These are phyloP conservation scores for Aspidoscelis tigris DNA, from an alignment of 2,113 vertebrate species.

Conservation along the genomic window DNA sequence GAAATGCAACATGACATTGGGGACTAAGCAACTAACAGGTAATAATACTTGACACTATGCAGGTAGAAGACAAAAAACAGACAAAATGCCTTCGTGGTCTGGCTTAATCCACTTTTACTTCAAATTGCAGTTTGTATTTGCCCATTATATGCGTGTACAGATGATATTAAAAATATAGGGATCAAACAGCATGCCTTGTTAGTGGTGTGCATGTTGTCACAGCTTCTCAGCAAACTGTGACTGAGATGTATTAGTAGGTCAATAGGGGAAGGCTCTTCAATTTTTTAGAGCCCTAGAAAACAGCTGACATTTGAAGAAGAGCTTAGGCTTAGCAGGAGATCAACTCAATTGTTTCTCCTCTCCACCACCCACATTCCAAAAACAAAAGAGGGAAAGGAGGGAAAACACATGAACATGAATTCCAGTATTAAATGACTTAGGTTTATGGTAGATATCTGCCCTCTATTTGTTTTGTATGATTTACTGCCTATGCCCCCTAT, in stretches of 20 bases:
- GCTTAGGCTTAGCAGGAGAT: constrained; percentile 56
- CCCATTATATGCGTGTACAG: constrained; percentile 39
- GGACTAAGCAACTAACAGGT: background rate
- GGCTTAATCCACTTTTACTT: constrained; percentile 52
- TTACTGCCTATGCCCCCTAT: constrained; percentile 53
- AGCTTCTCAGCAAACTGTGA: constrained; percentile 57
- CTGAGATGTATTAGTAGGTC: constrained; percentile 62
- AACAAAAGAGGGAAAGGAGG: background rate
- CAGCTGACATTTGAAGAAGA: constrained; percentile 67
- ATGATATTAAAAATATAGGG: constrained; percentile 41
- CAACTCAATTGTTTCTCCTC: constrained; percentile 40
- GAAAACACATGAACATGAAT: constrained; percentile 44
- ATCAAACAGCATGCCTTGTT: constrained; percentile 54
- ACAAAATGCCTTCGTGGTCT: background rate
- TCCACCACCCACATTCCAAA: constrained; percentile 29
- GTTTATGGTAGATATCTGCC: constrained; percentile 54
- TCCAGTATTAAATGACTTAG: constrained; percentile 56
- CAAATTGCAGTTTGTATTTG: constrained; percentile 49
- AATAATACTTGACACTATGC: constrained; percentile 21
- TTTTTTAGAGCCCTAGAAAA: constrained; percentile 66
- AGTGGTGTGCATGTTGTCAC: constrained; percentile 54
- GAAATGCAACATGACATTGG: background rate
- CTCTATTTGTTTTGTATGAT: constrained; percentile 62
- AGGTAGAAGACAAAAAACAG: constrained; percentile 39
- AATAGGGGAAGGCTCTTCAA: constrained; percentile 65